A percentile compares a stretch with the other conserved stretches of the same genome.
phyloP scores from a whole-genome alignment of 2,113 vertebrate species.

The Anas platyrhynchos region DNA sequence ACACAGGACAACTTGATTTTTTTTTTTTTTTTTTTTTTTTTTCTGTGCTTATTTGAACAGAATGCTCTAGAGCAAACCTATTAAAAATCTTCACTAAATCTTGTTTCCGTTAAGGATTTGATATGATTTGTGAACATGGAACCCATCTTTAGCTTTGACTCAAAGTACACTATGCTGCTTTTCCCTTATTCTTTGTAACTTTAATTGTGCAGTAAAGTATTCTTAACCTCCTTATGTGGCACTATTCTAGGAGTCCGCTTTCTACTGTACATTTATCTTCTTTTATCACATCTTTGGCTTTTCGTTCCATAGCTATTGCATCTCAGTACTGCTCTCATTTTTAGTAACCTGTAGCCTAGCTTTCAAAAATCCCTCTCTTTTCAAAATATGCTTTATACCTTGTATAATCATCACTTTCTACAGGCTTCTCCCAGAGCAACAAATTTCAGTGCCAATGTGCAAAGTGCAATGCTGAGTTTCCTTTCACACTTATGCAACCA shows the following conservation, averaged over 20 bases:
- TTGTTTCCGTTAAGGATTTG: not conserved
- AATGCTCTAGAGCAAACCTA: not conserved
- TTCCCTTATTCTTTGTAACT: constrained; percentile 41
- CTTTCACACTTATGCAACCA: not conserved
- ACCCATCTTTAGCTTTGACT: constrained; percentile 53
- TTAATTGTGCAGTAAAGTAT: constrained; percentile 60
- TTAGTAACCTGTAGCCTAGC: constrained; percentile 4
- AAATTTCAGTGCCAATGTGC: not conserved
- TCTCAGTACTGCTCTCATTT: not conserved
- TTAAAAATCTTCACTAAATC: constrained; percentile 1
- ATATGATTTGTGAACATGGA: not conserved
- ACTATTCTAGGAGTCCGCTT: constrained; percentile 9
- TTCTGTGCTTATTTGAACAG: constrained; percentile 8
- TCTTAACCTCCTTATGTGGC: constrained; percentile 39
- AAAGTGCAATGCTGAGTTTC: not conserved
- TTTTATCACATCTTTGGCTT: constrained; percentile 38
- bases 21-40: not conserved
- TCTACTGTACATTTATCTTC: constrained; percentile 41
- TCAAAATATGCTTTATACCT: not conserved
- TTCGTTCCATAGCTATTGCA: constrained; percentile 25
- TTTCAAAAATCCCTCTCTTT: constrained; percentile 7
- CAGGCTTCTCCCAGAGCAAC: not conserved
- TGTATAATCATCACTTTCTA: not conserved
- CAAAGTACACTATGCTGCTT: constrained; percentile 27
- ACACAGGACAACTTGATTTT: not conserved